Evolutionary conservation across 2,797 vertebrate species (phyloP).

Genomic region (Liasis olivaceus): DNA sequence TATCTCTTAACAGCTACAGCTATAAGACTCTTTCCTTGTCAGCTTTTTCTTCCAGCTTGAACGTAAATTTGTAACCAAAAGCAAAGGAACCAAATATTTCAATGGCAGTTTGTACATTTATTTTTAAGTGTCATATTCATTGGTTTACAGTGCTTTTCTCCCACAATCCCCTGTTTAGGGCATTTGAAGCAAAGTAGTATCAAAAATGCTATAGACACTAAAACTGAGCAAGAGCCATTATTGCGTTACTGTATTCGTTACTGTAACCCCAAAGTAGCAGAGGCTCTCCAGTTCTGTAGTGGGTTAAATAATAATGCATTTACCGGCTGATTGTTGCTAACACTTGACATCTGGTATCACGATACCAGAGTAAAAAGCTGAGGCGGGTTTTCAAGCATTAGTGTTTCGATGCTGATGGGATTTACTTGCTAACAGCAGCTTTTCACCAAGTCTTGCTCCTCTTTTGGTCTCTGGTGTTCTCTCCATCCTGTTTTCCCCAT

Average conservation of each 20-base stretch:
- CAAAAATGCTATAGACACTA: neutral
- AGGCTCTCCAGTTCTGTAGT: neutral
- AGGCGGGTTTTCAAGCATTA: neutral
- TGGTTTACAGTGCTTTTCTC: neutral
- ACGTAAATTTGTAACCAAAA: conserved; percentile 27
- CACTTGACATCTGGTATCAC: conserved; percentile 22
- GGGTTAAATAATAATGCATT: neutral
- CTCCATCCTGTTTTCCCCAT: neutral
- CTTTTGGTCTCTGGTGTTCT: neutral
- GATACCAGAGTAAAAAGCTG: conserved; percentile 30
- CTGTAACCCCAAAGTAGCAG: neutral
- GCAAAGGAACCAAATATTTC: neutral
- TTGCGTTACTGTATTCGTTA: neutral
- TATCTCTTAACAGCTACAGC: conserved; percentile 20
- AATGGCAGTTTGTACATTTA: neutral
- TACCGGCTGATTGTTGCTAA: conserved; percentile 24
- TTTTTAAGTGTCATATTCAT: neutral
- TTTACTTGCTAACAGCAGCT: conserved; percentile 1
- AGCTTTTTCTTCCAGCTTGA: conserved; percentile 38
- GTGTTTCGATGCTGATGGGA: rapidly evolving
- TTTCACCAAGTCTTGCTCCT: conserved; percentile 17
- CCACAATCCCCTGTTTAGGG: neutral
- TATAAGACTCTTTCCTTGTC: conserved; percentile 30
- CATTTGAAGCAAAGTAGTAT: neutral
- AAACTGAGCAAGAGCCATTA: neutral